Percentiles rank a stretch among this genome's conserved stretches.
These are phyloP conservation scores for Pelochelys cantorii DNA, from an alignment of 2,797 vertebrate genomes.

Conservation along the genomic window DNA sequence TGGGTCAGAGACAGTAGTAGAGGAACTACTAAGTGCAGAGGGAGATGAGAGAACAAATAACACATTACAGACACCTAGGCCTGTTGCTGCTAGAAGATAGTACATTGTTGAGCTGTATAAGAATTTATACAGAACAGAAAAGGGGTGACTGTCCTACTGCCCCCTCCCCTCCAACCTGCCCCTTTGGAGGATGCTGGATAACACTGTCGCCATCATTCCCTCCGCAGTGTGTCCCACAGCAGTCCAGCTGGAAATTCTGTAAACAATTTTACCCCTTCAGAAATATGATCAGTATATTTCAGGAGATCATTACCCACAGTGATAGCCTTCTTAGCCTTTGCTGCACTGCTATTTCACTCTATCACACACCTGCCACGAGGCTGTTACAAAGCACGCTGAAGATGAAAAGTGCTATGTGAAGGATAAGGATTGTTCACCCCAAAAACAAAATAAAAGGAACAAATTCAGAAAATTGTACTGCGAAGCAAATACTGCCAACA, in stretches of 20 bases:
- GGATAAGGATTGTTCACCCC: not conserved
- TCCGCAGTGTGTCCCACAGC: not conserved
- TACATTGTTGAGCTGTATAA: not conserved
- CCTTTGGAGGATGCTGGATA: not conserved
- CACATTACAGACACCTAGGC: not conserved
- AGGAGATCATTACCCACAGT: not conserved
- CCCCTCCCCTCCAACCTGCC: not conserved
- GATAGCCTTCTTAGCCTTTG: not conserved
- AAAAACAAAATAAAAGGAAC: not conserved
- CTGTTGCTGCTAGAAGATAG: not conserved
- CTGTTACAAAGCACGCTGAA: not conserved
- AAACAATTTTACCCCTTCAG: not conserved
- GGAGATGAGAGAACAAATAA: not conserved
- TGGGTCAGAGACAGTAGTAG: not conserved
- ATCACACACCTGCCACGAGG: not conserved
- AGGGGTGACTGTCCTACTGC: not conserved
- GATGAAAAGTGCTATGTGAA: not conserved
- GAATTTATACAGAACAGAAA: not conserved
- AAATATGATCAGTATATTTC: not conserved
- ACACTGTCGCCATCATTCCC: not conserved
- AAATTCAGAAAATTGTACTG: conserved; percentile 4
- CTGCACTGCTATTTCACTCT: not conserved
- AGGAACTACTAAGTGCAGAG: not conserved
- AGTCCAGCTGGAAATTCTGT: not conserved
- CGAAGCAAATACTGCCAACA: conserved; percentile 9